Evolutionary conservation across 2,113 vertebrate species (phyloP), one percentile per base, ranked within the genome.

Genomic region (Bubo bubo): DNA sequence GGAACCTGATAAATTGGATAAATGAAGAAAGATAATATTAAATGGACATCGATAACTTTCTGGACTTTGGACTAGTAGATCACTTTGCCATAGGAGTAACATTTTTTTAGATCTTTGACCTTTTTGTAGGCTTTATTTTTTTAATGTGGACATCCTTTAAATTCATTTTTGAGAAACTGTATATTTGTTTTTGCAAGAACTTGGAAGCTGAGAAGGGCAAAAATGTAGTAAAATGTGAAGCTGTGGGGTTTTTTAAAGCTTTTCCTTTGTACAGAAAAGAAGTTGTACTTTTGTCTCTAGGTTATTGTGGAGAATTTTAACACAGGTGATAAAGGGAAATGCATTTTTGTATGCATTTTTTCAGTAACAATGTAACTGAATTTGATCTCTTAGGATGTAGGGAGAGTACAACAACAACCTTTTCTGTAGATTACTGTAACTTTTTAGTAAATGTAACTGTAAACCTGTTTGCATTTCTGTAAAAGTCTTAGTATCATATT

Each of bases 101-200:
- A 95, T 98, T 98, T 98, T 97, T 97, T 98, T 98, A 98, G 98
- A 98, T 94, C 79, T 98, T 98, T 93, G 98, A 98, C 98, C 98
- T 95, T 98, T 98, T 98, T 98, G 98, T 99, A 98, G 98, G 96
- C 97, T 98, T 98, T 98, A 98, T 98, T 98, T 99, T 98, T 99
- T 98, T 98, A 98, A 98, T 98, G 98, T 98, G 98, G 97, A 97
- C 97, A 97, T 98, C 97, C 97, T 97, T 98, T 96, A 97, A 98
- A 98, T 98, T 98, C 97, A 96, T 97, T 98, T 98, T 98, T 95
- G 96, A 98, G 96, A 97, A 97, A 98, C 97, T 98, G 98, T 98
- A 97, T 97, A 98, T 98, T 98, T 98, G 98, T 97, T 98, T 98
- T 96, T 94, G 97, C 98, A 97, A 97, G 96, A 97, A 94, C 97